Evolutionary conservation across 2,113 vertebrate species (phyloP).

Genomic region (Neogobius melanostomus): DNA sequence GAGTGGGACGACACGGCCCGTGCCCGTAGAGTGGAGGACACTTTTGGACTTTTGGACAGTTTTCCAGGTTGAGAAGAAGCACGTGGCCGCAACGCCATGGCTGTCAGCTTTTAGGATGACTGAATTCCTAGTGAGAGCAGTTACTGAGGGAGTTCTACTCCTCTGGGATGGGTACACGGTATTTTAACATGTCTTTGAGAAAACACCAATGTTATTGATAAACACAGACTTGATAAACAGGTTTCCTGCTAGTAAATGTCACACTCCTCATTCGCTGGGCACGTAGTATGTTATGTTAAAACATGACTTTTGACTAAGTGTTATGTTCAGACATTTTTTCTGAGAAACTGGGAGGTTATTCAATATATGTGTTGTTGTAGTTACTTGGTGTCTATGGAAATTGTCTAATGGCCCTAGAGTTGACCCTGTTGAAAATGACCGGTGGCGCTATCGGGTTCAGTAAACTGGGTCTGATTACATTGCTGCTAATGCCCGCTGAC

Average conservation of each 20-base stretch:
- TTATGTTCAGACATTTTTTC: not conserved
- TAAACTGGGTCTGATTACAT: conserved; percentile 41
- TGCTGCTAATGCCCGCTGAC: conserved; percentile 22
- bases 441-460: conserved; percentile 43
- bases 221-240: conserved; percentile 61
- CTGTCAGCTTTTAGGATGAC: not conserved
- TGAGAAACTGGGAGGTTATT: not conserved
- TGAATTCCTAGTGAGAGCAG: not conserved
- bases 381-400: conserved; percentile 4
- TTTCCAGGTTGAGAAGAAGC: conserved; percentile 76
- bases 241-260: conserved; percentile 60
- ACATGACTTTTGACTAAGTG: conserved; percentile 3
- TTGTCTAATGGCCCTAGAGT: conserved; percentile 16
- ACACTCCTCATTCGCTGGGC: conserved; percentile 6
- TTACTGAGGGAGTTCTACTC: not conserved
- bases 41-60: conserved; percentile 55
- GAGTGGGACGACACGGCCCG: conserved; percentile 67
- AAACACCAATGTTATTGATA: conserved; percentile 41
- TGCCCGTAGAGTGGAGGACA: conserved; percentile 38
- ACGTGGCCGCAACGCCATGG: conserved; percentile 72
- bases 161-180: conserved; percentile 23
- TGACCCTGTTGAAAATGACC: conserved; percentile 41
- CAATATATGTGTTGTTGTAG: not conserved
- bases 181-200: conserved; percentile 29
- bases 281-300: not conserved